Evolutionary conservation across 2,888 invertebrate genomes (phyloP).

Genomic region (Campoplex nolae): DNA sequence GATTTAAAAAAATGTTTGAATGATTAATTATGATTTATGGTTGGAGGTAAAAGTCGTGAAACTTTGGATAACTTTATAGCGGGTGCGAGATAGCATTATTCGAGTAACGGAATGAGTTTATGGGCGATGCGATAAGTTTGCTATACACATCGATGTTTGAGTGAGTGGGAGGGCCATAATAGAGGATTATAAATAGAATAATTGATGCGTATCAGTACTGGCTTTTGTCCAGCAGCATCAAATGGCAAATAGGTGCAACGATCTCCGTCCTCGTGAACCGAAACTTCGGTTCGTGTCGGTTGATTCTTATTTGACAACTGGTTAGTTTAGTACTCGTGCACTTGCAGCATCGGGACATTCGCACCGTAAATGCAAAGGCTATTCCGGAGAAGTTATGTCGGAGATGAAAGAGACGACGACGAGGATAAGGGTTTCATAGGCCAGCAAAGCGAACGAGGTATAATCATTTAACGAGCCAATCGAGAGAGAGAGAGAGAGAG

Average conservation of each 20-base stretch:
- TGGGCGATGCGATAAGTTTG: not conserved
- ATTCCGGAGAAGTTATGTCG: not conserved
- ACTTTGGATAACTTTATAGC: not conserved
- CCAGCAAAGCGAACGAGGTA: conserved; percentile 59
- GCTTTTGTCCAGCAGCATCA: conserved; percentile 12
- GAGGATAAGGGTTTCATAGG: conserved; percentile 52
- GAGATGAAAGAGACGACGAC: conserved; percentile 22
- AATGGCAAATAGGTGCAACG: conserved; percentile 57
- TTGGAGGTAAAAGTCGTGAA: not conserved
- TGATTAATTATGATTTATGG: not conserved
- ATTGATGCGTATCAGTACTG: conserved; percentile 18
- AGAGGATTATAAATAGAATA: conserved; percentile 29
- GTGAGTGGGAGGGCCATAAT: not conserved
- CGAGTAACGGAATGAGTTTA: not conserved
- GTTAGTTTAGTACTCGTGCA: conserved; percentile 22
- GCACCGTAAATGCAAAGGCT: conserved; percentile 19
- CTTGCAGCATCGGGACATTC: conserved; percentile 40
- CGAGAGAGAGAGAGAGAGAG: conserved; percentile 67
- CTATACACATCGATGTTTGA: not conserved
- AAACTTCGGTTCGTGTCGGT: not conserved
- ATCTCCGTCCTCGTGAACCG: conserved; percentile 22
- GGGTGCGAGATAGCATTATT: not conserved
- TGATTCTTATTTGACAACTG: conserved; percentile 6
- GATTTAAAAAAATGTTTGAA: not conserved
- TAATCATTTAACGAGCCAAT: conserved; percentile 79